Evolutionary conservation across 2,888 invertebrate species (phyloP), one percentile per base, ranked within the genome.

Genomic region (Nomada fucata): DNA sequence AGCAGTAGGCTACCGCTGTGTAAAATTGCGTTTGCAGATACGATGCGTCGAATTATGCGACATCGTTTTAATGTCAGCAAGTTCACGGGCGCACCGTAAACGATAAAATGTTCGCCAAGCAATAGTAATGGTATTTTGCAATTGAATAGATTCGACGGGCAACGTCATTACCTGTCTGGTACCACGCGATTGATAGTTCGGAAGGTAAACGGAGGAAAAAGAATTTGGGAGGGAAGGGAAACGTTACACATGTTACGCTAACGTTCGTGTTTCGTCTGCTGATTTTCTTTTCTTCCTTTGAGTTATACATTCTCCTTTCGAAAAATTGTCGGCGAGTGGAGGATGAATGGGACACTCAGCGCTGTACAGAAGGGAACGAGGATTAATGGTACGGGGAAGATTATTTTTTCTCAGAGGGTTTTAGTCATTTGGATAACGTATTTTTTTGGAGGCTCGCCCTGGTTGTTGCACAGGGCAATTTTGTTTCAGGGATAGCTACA

Each of bases 171-270:
- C 68, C 69, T 82, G 72, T 36, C 63, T 67, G n/a, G 20, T 7
- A 44, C 18, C 23, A 23, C 44, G 15, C 36, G 71, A 80, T 80
- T 80, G 76, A 80, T 80, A 67, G 71, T 42, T 36, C 20, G 18
- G 26, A 15, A 23, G 20, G n/a, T 36, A 7, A 53, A 53, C n/a
- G 4, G 42, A 3, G 26, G 15, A 60, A 23, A 36, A 63, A 20
- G 55, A 15, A 44, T 26, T 36, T 36, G 36, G 36, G 36, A 36
- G 7, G 36, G 36, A 15, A 20, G n/a, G 44, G 47, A 20, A 57
- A 10, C 44, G 44, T 52, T 36, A 67, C 52, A 52, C 29, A 47
- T 18, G 23, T 59, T 36, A 23, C 53, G 29, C 65, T 69, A 36
- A 50, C 52, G 60, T 44, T 23, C 44, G 20, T 55, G 7, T 18